Percentiles rank a stretch among this genome's conserved stretches.
Conservation (phyloP, 2,888 invertebrate genomes). For the Yponomeuta cagnagella region DNA sequence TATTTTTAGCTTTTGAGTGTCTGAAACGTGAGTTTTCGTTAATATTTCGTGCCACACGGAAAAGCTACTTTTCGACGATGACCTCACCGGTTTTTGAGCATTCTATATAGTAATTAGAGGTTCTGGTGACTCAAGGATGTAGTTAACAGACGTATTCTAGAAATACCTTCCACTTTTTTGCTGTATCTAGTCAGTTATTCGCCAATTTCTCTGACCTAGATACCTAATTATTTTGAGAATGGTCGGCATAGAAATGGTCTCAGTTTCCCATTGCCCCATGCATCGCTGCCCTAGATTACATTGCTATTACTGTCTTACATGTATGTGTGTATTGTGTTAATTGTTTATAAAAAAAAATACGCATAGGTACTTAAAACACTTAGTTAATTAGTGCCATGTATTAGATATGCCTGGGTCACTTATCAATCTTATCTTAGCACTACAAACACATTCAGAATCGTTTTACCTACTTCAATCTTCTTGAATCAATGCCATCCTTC, state of each 20-base stretch:
- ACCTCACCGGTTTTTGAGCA: constrained; percentile 40
- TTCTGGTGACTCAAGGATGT: background rate
- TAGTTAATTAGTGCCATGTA: no score
- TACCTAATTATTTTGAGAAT: background rate
- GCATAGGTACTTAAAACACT: no score
- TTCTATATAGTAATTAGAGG: constrained; percentile 3
- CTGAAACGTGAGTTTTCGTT: background rate
- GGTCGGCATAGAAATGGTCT: background rate
- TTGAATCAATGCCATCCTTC: no score
- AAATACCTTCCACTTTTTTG: background rate
- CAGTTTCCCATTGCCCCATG: background rate
- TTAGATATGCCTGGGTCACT: no score
- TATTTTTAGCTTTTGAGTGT: background rate
- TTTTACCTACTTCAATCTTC: no score
- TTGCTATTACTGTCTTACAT: background rate
- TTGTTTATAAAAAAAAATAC: background rate
- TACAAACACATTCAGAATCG: no score
- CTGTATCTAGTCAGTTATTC: background rate
- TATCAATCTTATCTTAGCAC: no score
- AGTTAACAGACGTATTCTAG: background rate
- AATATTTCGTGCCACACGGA: background rate
- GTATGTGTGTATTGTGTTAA: background rate
- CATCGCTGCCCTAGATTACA: background rate
- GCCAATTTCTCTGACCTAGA: background rate
- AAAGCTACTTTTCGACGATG: constrained; percentile 28